A percentile compares a stretch with the other conserved stretches of the same genome.
Conservation (phyloP, 53 echinoderm and acorn worm genomes). For the Mesocentrotus franciscanus region DNA sequence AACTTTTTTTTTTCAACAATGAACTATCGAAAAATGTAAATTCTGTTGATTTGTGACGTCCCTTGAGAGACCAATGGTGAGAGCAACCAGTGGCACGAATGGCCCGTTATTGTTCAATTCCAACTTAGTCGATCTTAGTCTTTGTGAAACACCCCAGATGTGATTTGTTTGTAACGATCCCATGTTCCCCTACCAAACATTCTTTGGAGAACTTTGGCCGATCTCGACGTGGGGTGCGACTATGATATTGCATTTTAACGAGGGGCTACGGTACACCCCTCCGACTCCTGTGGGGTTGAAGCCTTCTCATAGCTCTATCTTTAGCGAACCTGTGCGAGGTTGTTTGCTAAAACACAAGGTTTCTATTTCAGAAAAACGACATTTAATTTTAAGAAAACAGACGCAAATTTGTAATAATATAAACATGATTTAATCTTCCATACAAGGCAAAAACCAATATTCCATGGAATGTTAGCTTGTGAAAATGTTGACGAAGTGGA, state of each 20-base stretch:
- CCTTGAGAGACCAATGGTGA: no score
- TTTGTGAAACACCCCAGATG: no score
- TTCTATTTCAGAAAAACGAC: slow-evolving; percentile 6
- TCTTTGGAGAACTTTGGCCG: background rate
- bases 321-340: background rate
- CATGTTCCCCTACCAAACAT: background rate
- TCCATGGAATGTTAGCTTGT: background rate
- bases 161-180: background rate
- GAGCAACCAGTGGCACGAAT: no score
- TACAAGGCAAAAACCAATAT: background rate
- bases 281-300: background rate
- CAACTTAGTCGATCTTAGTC: no score
- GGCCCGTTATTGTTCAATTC: no score
- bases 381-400: background rate
- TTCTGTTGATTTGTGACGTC: no score
- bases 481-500: background rate
- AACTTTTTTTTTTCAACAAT: no score
- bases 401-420: background rate
- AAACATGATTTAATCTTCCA: background rate
- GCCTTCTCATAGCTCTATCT: background rate
- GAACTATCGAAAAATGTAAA: no score
- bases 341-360: slow-evolving; percentile 39
- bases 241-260: slow-evolving; percentile 33
- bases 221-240: background rate
- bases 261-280: background rate